Evolutionary conservation across 2,113 vertebrate species (phyloP).

Genomic region (Beaufortia kweichowensis): DNA sequence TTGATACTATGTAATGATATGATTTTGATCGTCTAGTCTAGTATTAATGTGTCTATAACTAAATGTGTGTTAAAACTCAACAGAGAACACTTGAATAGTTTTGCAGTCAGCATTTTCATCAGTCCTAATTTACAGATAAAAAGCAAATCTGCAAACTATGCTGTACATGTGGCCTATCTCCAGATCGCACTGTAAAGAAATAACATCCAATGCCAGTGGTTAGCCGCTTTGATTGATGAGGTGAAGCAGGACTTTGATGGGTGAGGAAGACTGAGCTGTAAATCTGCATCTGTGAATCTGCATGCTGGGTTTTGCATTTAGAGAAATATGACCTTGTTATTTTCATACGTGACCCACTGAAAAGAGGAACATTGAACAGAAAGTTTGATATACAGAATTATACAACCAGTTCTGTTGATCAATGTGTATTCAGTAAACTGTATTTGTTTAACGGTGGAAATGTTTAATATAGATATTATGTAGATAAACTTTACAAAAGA

Average conservation of each 20-base stretch:
- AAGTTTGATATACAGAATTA: neutral
- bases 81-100: no score
- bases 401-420: no score
- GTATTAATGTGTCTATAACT: no score
- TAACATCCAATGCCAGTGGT: constrained; percentile 25
- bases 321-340: constrained; percentile 27
- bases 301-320: neutral
- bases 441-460: no score
- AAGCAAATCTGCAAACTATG: neutral
- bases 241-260: constrained; percentile 38
- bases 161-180: no score
- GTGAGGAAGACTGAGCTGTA: constrained; percentile 28
- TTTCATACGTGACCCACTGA: constrained; percentile 14
- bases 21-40: no score
- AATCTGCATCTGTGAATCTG: constrained; percentile 35
- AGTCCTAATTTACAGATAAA: neutral
- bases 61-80: no score
- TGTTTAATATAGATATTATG: no score
- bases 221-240: constrained; percentile 36
- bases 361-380: neutral
- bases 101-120: neutral
- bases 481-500: no score
- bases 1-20: no score
- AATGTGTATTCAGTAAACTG: no score
- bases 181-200: no score